Evolutionary conservation across 2,888 invertebrate species (phyloP).

Genomic region (Bhutanitis thaidina): DNA sequence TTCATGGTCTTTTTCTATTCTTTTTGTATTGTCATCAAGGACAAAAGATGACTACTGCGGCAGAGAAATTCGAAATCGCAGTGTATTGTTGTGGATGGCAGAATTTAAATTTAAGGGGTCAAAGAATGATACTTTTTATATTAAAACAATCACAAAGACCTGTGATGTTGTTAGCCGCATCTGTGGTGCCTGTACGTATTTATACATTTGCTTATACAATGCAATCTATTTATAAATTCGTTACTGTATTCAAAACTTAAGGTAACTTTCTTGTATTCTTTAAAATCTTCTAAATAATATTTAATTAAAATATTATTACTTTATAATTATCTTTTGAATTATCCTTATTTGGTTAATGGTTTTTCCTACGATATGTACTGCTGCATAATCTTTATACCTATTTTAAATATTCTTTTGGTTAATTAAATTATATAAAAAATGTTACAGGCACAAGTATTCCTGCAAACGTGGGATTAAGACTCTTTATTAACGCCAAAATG

Average conservation of each 20-base stretch:
- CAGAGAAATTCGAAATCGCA: constrained; percentile 37
- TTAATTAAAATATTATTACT: no score
- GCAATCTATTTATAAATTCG: constrained; percentile 42
- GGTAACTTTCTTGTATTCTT: no score
- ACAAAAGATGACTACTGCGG: constrained; percentile 39
- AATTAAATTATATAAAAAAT: no score
- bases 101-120: constrained; percentile 31
- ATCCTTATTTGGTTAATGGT: no score
- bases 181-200: constrained; percentile 38
- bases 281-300: no score
- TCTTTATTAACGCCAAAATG: no score
- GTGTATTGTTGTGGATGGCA: constrained; percentile 46
- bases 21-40: constrained; percentile 44
- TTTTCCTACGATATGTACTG: no score
- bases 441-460: no score
- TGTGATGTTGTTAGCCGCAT: constrained; percentile 34
- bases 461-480: no score
- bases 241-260: constrained; percentile 34
- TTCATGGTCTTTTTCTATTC: constrained; percentile 32
- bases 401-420: no score
- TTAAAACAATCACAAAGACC: constrained; percentile 39
- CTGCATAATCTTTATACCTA: no score
- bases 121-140: constrained; percentile 35
- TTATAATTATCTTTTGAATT: no score
- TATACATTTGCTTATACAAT: constrained; percentile 38